Evolutionary conservation across 2,888 invertebrate species (phyloP), one percentile per base, ranked within the genome.

Genomic region (Diloba caeruleocephala): DNA sequence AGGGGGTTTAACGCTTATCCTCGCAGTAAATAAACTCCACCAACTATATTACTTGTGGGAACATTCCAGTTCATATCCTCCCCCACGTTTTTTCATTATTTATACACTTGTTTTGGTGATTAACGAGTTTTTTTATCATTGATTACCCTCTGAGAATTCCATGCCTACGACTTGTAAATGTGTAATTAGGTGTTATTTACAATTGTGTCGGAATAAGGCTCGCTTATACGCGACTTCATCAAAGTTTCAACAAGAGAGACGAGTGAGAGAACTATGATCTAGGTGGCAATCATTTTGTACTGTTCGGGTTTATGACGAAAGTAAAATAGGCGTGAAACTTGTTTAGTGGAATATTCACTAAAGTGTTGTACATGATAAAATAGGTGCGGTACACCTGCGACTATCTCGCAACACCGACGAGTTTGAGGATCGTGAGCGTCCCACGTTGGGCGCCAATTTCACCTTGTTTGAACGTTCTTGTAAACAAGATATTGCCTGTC

Each of bases 1-100:
- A 89, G 88, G 87, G 84, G 89, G 87, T 88, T 91, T 90, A 88
- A 88, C 89, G 89, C 83, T 89, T 84, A 89, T 90, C 89, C 89
- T 81, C 78, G 80, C 84, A 85, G 89, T 90, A 89, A 90, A 90
- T 89, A 90, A 81, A 87, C 85, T 84, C 80, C 74, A 78, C 82
- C 79, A 85, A 87, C 85, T 88, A 86, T 85, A 85, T 85, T 84
- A 84, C 84, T 81, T 81, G 79, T 71, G 81, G 81, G 81, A 68
- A 79, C 79, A 75, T 82, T 78, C 78, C 64, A 74, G 63, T 75
- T 73, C 78, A 78, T 76, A 70, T 68, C 71, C 74, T 70, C 76
- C 79, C 71, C 69, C 74, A 52, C 21, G 64, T 74, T 68, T 71
- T 77, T 74, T 63, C 75, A 74, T 82, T 81, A 80, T 87, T 88